phyloP scores from a whole-genome alignment of 2,888 invertebrate species.

The Aquatica leii region DNA sequence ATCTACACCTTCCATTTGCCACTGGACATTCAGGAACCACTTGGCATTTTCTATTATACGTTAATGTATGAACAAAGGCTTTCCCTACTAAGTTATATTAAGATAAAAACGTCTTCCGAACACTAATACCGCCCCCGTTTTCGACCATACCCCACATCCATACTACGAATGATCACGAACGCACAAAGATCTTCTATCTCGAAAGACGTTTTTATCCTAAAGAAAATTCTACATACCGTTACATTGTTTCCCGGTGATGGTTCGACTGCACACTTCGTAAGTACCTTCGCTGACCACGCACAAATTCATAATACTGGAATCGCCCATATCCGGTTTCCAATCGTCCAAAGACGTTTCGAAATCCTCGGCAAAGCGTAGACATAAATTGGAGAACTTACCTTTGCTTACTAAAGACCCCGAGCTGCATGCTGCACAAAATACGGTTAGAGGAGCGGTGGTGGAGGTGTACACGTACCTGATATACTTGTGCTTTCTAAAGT shows the following conservation, averaged over 20 bases:
- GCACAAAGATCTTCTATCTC: too few relatives aligned
- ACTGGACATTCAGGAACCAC: slow-evolving; percentile 97
- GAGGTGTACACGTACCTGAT: slow-evolving; percentile 57
- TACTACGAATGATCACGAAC: too few relatives aligned
- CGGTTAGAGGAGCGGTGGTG: not conserved
- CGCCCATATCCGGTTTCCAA: slow-evolving; percentile 92
- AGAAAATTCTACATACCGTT: slow-evolving; percentile 64
- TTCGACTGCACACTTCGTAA: slow-evolving; percentile 95
- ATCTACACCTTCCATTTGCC: slow-evolving; percentile 99
- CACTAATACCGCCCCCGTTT: too few relatives aligned
- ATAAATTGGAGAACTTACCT: slow-evolving; percentile 88
- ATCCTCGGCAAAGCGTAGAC: slow-evolving; percentile 95
- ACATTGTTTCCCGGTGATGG: slow-evolving; percentile 84
- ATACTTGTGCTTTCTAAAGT: slow-evolving; percentile 97
- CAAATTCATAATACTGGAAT: slow-evolving; percentile 82
- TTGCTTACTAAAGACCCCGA: slow-evolving; percentile 96
- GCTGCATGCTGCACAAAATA: slow-evolving; percentile 74
- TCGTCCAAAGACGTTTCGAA: slow-evolving; percentile 96
- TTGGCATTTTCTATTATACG: slow-evolving; percentile 85
- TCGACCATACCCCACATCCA: too few relatives aligned
- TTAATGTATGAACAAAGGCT: too few relatives aligned
- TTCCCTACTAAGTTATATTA: too few relatives aligned
- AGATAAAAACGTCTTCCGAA: too few relatives aligned
- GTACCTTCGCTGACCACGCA: slow-evolving; percentile 99
- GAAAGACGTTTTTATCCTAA: too few relatives aligned